Base-by-base conservation (phyloP, 2,888 invertebrate genomes). In the Carcina quercana region DNA sequence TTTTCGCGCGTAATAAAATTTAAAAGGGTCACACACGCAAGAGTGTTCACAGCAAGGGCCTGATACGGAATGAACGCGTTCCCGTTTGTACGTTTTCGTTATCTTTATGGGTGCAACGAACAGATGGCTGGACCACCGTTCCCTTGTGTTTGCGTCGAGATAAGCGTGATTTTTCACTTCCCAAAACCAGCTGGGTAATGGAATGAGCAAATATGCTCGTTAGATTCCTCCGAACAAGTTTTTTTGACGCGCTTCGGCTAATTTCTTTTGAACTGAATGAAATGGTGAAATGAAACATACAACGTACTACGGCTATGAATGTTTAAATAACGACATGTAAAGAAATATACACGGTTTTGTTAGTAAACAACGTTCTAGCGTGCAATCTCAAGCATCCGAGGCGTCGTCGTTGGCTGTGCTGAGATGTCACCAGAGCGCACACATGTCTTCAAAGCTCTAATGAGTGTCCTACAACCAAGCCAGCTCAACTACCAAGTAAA, bases 51-150 rank as follows among this genome's bases (percentile, higher is more conserved):
- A 45, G 47, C 70, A 62, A 69, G 62, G 62, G 68, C 57, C 62
- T 60, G 73, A 70, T 64, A 69, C 64, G 59, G 61, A 76, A 67
- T 79, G 80, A 69, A 69, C 63, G 64, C 61, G 61, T 67, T 70
- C 71, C 72, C 66, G 66, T 70, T 71, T 61, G 65, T 70, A 71
- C 66, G 60, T 59, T 66, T 70, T 71, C 71, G 69, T 83, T 83
- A 83, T 83, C 82, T 79, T 71, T 75, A 75, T 73, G 82, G 69
- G 79, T 80, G 82, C 83, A 82, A 80, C 78, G 79, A 79, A 79
- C 82, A 80, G 78, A 82, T 80, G 82, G 69, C 70, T 66, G 68
- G 71, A 71, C 73, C 76, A 71, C 70, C 61, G 73, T 63, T 71
- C 69, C 71, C 66, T 65, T 58, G 55, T 64, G 71, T 73, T 71